Evolutionary conservation across 2,113 vertebrate genomes (phyloP).

Genomic region (Paracyprichromis sp.): DNA sequence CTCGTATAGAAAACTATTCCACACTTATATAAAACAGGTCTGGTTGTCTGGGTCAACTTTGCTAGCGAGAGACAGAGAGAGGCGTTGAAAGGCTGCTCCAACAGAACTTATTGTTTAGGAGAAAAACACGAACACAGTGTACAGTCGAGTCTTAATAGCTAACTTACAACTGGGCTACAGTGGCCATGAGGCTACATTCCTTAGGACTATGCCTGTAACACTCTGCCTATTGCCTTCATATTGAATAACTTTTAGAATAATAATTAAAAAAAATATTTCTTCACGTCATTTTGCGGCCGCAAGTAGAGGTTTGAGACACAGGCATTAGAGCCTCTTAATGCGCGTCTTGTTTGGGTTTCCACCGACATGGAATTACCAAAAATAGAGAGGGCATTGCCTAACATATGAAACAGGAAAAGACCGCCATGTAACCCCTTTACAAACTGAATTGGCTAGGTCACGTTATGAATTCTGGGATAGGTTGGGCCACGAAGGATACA

Average conservation of each 20-base stretch:
- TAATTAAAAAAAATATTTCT: neutral
- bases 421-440: neutral
- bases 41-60: neutral
- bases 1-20: no score
- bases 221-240: neutral
- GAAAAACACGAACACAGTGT: fast-evolving
- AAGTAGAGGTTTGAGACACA: neutral
- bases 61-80: neutral
- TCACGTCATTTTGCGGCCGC: fast-evolving
- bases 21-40: no score
- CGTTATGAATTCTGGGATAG: neutral
- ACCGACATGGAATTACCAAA: neutral
- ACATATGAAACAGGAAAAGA: neutral
- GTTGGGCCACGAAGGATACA: fast-evolving
- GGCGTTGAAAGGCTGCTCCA: neutral
- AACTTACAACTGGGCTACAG: neutral
- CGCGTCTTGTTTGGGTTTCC: neutral
- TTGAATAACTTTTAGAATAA: neutral
- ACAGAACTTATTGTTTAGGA: neutral
- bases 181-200: neutral
- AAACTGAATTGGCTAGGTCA: neutral
- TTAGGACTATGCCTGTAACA: neutral
- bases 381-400: neutral
- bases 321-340: neutral
- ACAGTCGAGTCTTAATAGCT: neutral